Evolutionary conservation across 2,797 vertebrate genomes (phyloP).

Genomic region (Glossophaga mutica): DNA sequence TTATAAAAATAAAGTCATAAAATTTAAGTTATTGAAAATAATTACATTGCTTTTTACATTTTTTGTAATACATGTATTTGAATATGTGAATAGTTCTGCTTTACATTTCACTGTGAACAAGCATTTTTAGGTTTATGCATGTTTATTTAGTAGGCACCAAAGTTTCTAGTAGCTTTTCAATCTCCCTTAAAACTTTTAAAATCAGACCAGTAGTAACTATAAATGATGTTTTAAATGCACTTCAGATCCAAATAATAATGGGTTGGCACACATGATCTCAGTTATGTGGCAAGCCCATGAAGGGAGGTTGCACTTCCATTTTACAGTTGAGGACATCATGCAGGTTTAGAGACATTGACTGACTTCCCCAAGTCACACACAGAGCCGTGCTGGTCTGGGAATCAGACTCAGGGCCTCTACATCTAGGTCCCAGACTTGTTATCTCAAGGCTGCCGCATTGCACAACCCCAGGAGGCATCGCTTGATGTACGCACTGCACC

Average conservation of each 20-base stretch:
- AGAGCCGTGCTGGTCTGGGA: not conserved
- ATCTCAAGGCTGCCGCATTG: too few species aligned
- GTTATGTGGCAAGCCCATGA: not conserved
- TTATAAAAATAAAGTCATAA: not conserved
- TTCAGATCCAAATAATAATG: not conserved
- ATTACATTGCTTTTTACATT: not conserved
- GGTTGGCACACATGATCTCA: not conserved
- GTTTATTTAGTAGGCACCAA: not conserved
- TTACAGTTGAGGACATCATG: not conserved
- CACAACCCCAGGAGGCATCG: too few species aligned
- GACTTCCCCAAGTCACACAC: not conserved
- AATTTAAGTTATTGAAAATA: not conserved
- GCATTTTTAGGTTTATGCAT: not conserved
- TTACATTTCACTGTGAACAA: not conserved
- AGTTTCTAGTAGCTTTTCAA: not conserved
- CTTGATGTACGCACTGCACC: not conserved
- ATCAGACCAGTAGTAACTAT: not conserved
- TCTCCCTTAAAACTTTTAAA: conserved; percentile 3
- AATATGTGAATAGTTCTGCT: not conserved
- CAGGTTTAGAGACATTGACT: not conserved
- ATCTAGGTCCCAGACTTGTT: not conserved
- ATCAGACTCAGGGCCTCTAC: not conserved
- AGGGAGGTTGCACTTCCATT: not conserved
- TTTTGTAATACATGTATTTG: not conserved
- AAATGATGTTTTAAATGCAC: not conserved